Evolutionary conservation across 2,888 invertebrate species (phyloP).

Genomic region (Mamestra brassicae): DNA sequence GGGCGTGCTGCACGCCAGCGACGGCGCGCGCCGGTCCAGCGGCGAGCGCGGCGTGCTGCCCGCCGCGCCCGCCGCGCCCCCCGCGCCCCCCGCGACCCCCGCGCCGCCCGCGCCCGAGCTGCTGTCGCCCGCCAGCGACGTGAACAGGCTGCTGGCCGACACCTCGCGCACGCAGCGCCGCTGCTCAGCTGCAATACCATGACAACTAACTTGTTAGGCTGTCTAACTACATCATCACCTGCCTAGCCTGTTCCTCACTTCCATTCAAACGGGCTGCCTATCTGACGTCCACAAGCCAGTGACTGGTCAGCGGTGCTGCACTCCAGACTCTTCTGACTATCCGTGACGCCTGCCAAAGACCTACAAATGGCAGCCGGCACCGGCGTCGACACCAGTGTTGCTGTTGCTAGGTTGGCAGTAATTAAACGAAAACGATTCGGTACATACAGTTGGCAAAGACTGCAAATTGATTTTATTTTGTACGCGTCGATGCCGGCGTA

Average conservation of each 20-base stretch:
- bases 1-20: slow-evolving; percentile 87
- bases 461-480: neutral
- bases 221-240: too few relatives aligned
- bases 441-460: too few relatives aligned
- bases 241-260: too few relatives aligned
- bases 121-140: slow-evolving; percentile 76
- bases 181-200: slow-evolving; percentile 84
- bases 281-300: too few relatives aligned
- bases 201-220: neutral
- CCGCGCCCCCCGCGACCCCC: slow-evolving; percentile 39
- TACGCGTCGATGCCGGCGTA: slow-evolving; percentile 1
- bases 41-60: slow-evolving; percentile 56
- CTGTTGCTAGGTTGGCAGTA: too few relatives aligned
- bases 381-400: too few relatives aligned
- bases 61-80: slow-evolving; percentile 38
- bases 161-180: slow-evolving; percentile 87
- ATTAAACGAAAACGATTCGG: too few relatives aligned
- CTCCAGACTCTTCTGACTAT: too few relatives aligned
- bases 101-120: slow-evolving; percentile 35
- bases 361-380: too few relatives aligned
- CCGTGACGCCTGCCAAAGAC: too few relatives aligned
- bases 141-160: slow-evolving; percentile 83
- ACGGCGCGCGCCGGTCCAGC: slow-evolving; percentile 71
- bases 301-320: too few relatives aligned
- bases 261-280: too few relatives aligned